These are phyloP conservation scores for Dipodomys ordii DNA, from an alignment of 2,113 vertebrate species.

Conservation along the genomic window DNA sequence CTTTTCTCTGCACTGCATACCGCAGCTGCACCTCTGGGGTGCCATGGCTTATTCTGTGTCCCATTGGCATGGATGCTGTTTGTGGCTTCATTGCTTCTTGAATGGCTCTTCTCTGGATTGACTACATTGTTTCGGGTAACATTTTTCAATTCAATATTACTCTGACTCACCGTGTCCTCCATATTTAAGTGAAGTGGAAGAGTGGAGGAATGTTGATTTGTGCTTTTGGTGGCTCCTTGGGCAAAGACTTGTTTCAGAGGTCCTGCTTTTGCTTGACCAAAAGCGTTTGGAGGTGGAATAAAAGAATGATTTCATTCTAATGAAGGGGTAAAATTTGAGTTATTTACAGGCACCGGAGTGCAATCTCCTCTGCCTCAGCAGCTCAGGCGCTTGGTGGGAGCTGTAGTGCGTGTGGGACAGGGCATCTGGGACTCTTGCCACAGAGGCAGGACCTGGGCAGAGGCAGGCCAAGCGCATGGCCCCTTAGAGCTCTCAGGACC, in stretches of 20 bases:
- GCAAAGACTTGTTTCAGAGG: slow-evolving; percentile 86
- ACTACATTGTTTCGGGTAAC: slow-evolving; percentile 78
- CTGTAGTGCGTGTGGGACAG: too few relatives aligned
- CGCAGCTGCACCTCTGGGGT: slow-evolving; percentile 81
- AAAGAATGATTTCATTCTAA: slow-evolving; percentile 86
- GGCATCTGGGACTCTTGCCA: too few relatives aligned
- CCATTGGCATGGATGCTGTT: slow-evolving; percentile 86
- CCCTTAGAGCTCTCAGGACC: too few relatives aligned
- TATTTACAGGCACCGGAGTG: slow-evolving; percentile 88
- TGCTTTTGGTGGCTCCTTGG: slow-evolving; percentile 81
- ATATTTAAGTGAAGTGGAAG: slow-evolving; percentile 85
- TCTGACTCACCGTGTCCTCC: slow-evolving; percentile 84
- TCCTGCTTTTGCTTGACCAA: slow-evolving; percentile 83
- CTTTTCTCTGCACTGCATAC: slow-evolving; percentile 84
- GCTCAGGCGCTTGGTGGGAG: too few relatives aligned
- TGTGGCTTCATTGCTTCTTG: slow-evolving; percentile 84
- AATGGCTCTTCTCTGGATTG: slow-evolving; percentile 83
- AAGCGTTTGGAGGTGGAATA: slow-evolving; percentile 83
- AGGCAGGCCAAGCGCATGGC: too few relatives aligned
- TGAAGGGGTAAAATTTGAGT: slow-evolving; percentile 83
- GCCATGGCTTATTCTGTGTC: slow-evolving; percentile 85
- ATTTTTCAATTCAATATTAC: slow-evolving; percentile 84
- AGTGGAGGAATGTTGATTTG: slow-evolving; percentile 80
- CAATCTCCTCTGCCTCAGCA: neutral
- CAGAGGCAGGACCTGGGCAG: too few relatives aligned